These are phyloP conservation scores for Phasianus colchicus DNA, from an alignment of 2,113 vertebrate species.

Conservation along the genomic window DNA sequence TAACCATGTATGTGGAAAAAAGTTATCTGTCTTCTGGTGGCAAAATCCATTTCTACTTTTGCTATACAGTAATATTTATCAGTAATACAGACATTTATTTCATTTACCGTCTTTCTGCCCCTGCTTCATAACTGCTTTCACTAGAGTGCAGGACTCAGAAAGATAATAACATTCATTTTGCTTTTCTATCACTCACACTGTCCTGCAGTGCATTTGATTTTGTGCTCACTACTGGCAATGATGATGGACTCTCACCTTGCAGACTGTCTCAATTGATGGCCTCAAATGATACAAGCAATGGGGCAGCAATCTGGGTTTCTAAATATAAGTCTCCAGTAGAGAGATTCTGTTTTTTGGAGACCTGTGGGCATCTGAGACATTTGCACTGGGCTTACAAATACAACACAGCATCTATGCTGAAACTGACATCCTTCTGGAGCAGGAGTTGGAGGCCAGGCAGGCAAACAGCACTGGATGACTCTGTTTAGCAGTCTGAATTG, in stretches of 20 bases:
- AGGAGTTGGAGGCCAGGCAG: background rate
- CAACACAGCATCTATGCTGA: background rate
- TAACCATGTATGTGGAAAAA: background rate
- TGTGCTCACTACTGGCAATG: background rate
- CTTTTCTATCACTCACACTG: background rate
- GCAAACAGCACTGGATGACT: background rate
- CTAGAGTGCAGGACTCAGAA: background rate
- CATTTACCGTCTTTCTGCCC: background rate
- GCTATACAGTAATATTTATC: background rate
- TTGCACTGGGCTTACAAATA: background rate
- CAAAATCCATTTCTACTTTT: constrained; percentile 50
- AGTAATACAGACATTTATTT: constrained; percentile 4
- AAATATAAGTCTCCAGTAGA: background rate
- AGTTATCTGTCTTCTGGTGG: background rate
- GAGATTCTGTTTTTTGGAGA: background rate
- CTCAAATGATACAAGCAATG: background rate
- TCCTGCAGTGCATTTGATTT: background rate
- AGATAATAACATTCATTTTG: background rate
- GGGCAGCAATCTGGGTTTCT: background rate
- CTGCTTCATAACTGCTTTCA: background rate
- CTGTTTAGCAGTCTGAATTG: background rate
- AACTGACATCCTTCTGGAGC: background rate
- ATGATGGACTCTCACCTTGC: background rate
- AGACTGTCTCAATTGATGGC: background rate
- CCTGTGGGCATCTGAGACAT: background rate